Base-by-base conservation (phyloP, 2,113 vertebrate species). In the Gopherus flavomarginatus region DNA sequence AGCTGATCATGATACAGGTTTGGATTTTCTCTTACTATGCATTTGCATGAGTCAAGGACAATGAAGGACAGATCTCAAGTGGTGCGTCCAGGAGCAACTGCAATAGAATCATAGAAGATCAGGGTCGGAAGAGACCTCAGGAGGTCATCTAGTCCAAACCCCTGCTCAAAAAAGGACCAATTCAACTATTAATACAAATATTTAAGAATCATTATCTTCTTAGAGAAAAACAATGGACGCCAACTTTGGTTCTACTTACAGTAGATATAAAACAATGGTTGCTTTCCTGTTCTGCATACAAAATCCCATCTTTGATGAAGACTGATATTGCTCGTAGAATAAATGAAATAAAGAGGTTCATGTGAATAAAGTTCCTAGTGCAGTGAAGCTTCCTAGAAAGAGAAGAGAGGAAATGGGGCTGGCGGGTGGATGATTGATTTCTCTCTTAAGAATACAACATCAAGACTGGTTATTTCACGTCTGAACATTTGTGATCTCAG, bases 311-410 rank as follows among this genome's bases (percentile, higher is more conserved):
- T 91, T 99, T 99, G 96, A 99, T 99, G 98, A 99, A 99, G 83
- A 99, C 99, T 0, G 99, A 99, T 96, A 99, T 99, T 83, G 99
- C 99, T 96, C 99, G 98, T 95, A 99, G 98, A 96, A 99, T 99
- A 98, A 99, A 99, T 0, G 99, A 99, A 92, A 99, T 98, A 77
- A 99, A 99, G 87, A 99, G 98, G 96, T 99, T 99, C 99, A 99
- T 99, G 98, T 99, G 99, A 96, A 99, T 99, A 96, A 99, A 99
- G 96, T 99, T 99, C n/a, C 99, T 98, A 91, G 99, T 99, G 94
- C 99, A 99, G 96, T 99, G 99, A 81, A 99, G 99, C 96, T 99
- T 99, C 98, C 99, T 99, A 92, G 4, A 92, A 24, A 82, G 3
- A 6, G 79, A 75, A 69, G 5, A 19, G 8, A 42, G 35, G 2